Evolutionary conservation across 2,888 invertebrate species (phyloP), one percentile per base, ranked within the genome.

Genomic region (Ligdia adustata): DNA sequence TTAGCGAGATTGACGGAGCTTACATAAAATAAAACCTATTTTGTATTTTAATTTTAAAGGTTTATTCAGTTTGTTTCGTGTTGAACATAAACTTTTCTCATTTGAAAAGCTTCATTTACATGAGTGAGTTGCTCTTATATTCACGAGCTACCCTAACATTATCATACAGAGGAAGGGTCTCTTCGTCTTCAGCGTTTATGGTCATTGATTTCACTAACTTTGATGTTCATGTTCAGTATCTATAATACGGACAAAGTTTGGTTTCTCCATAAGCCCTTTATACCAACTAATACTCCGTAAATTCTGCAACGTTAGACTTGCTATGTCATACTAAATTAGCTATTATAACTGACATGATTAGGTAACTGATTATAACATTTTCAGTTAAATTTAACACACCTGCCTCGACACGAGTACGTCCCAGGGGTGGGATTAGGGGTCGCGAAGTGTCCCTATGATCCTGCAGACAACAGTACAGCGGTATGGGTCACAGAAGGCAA

Each of bases 371-470:
- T 35, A 28, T 16, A n/a, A 6, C 57, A 65, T 24, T 53, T 60
- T 48, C 76, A 91, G 91, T 73, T 91, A 57, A 91, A 91, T 64
- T 74, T 91, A 46, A 92, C 92, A 11, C 91, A 91, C 56, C 79
- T 92, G 35, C 91, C 91, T 5, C 80, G 92, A 34, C 91, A 91
- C 66, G 92, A 92, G 65, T 91, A 91, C 67, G 90, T 93, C 57
- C 93, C 93, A 20, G 93, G 93, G 43, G 91, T 93, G 43, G 94
- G 94, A n/a, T 82, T 91, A 43, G 94, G 94, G 13, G 92, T 92
- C 42, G 95, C 94, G 33, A 92, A 93, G 69, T 94, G 94, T 72
- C 94, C 95, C 5, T 94, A 93, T 69, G 94, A 94, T 79, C 94
- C 94, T 0, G 91, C 92, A 46, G 94, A 95, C 78, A 95, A 95